Evolutionary conservation across 2,797 vertebrate species (phyloP), one percentile per base, ranked within the genome.

Genomic region (Myoxocephalus aenaeus): DNA sequence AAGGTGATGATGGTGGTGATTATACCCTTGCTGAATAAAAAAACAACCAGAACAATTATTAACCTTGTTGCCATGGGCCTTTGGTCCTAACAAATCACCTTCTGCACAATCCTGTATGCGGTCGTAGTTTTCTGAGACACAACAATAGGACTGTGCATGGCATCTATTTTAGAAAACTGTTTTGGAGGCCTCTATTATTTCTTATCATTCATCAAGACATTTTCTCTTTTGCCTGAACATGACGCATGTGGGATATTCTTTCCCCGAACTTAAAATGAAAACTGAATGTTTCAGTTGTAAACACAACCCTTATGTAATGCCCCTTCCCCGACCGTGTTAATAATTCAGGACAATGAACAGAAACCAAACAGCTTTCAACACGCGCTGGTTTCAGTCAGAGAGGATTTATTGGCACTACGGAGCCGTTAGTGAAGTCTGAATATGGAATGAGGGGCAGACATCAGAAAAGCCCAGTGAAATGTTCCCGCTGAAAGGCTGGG

Each of bases 301-400:
- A 93, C 90, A 91, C 77, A 74, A 54, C 80, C 57, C 81, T 94
- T 93, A 92, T 90, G 88, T 90, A 95, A 95, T 82, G 71, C 71
- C 42, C 61, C 79, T 85, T 91, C 10, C 88, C 71, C 85, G 77
- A 85, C 88, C 17, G 17, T 81, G 78, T 94, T 87, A 92, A 92
- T 94, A 93, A 95, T 94, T 94, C 80, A 92, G 83, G 82, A 86
- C 83, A 88, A 89, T 75, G 84, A 91, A 89, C 73, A 90, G 77
- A 86, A 87, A 87, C 80, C 79, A 84, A 90, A 86, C 86, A 90
- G 83, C 86, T 85, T 87, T 83, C 66, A 89, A 71, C 72, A 63
- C 83, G 74, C 73, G 77, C 80, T 65, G 70, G 82, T 86, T 93
- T 92, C 80, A 88, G 91, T 86, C 83, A 86, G 84, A 85, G 85